Base-by-base conservation (phyloP, 2,888 invertebrate species). In the Teinopalpus imperialis region DNA sequence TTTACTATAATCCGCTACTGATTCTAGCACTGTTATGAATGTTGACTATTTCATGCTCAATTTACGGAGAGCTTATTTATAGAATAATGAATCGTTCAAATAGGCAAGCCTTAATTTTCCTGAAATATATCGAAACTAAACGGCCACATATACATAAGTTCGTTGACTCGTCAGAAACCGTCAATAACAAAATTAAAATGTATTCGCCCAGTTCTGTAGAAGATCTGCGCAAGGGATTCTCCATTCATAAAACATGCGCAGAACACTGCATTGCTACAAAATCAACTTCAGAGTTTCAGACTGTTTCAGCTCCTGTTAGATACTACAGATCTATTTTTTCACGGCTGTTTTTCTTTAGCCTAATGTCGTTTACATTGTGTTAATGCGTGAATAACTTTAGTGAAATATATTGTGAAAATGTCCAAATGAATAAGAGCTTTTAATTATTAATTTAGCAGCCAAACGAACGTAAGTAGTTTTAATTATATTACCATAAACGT, bases 221-320 rank as follows among this genome's bases (percentile, higher is more conserved):
- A 59, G 68, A 65, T 68, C 74, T 86, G 86, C 86, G 86, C 86
- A 82, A 67, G 69, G 64, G 64, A 58, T 63, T 59, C 69, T 63
- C 59, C 69, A 71, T 66, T 65, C 61, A 66, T 56, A 59, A 69
- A 65, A 76, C 85, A 83, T 86, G 86, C 86, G 86, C 86, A 85
- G 75, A 77, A 74, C 74, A 74, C 86, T 77, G 86, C 87, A 86
- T 63, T 85, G 82, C 85, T 75, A 80, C 85, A 85, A 81, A 81
- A 74, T 74, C 71, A 81, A 85, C 78, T 80, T 81, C 76, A 76
- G 70, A 69, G 65, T 61, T 80, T 81, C 76, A 76, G 70, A 69
- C 66, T 61, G 69, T 73, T 57, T 53, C 48, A 64, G 63, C 62
- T 63, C 65, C 56, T 62, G 63, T 63, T 66, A 68, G 64, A 60